Conservation (phyloP, 2,888 invertebrate genomes). For the Cheilosia urbana region DNA sequence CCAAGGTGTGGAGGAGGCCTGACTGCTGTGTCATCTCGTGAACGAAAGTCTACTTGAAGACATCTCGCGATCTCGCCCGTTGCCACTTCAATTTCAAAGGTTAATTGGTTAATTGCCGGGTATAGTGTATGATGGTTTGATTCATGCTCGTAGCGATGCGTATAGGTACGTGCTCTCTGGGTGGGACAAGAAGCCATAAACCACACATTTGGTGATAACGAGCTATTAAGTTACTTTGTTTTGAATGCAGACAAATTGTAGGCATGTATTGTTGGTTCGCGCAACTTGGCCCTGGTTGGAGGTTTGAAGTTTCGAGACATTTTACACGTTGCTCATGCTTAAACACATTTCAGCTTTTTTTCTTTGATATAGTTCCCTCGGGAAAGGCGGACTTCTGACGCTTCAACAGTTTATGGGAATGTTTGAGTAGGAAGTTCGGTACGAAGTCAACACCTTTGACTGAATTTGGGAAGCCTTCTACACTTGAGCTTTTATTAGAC, state of each 20-base stretch:
- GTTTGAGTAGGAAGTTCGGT: too few relatives aligned
- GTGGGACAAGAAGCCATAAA: neutral
- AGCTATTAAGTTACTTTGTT: constrained; percentile 16
- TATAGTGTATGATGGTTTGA: neutral
- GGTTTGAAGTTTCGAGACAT: too few relatives aligned
- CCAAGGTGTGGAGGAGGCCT: neutral
- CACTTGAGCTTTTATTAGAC: too few relatives aligned
- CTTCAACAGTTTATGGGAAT: neutral
- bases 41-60: constrained; percentile 30
- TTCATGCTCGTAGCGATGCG: neutral
- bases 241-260: neutral
- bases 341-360: neutral
- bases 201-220: neutral
- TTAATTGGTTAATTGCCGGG: constrained; percentile 57
- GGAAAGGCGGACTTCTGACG: neutral
- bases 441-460: too few relatives aligned
- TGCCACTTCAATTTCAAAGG: constrained; percentile 33
- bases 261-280: neutral
- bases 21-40: constrained; percentile 17
- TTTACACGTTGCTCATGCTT: too few relatives aligned
- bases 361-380: neutral
- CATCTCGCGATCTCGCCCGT: constrained; percentile 24
- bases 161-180: neutral
- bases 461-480: too few relatives aligned
- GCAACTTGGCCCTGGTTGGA: too few relatives aligned